Evolutionary conservation across 2,888 invertebrate species (phyloP).

Genomic region (Blomia tropicalis): DNA sequence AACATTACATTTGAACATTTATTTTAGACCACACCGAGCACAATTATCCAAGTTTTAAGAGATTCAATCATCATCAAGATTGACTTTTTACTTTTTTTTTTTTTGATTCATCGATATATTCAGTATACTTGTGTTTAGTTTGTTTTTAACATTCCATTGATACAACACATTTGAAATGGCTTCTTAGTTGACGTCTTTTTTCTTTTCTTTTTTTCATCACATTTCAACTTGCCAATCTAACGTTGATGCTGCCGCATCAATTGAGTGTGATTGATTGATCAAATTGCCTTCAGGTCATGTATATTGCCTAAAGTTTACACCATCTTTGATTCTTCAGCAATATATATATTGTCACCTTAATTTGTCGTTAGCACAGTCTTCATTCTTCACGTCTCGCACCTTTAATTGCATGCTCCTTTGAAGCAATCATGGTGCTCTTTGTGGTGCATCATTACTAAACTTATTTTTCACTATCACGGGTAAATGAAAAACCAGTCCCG

Average conservation of each 20-base stretch:
- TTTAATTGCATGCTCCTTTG: constrained; percentile 5
- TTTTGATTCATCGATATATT: no score
- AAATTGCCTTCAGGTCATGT: not conserved
- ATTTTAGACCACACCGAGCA: no score
- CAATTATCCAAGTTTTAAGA: no score
- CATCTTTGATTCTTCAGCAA: constrained; percentile 10
- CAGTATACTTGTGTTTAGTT: no score
- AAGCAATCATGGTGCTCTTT: no score
- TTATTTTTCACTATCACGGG: no score
- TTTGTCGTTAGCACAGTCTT: not conserved
- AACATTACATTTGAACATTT: no score
- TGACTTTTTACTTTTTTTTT: no score
- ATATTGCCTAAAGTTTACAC: not conserved
- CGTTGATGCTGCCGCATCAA: constrained; percentile 5
- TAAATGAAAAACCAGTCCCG: no score
- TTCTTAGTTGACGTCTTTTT: not conserved
- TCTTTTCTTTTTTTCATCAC: not conserved
- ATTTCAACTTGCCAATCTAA: no score
- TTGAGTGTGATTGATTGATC: constrained; percentile 13
- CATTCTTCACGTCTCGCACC: not conserved
- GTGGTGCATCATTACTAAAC: no score
- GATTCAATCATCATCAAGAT: no score
- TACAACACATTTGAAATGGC: not conserved
- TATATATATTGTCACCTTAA: not conserved
- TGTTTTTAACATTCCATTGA: not conserved